Conservation (phyloP, 2,888 invertebrate species). For the Clistopyga incitator region DNA sequence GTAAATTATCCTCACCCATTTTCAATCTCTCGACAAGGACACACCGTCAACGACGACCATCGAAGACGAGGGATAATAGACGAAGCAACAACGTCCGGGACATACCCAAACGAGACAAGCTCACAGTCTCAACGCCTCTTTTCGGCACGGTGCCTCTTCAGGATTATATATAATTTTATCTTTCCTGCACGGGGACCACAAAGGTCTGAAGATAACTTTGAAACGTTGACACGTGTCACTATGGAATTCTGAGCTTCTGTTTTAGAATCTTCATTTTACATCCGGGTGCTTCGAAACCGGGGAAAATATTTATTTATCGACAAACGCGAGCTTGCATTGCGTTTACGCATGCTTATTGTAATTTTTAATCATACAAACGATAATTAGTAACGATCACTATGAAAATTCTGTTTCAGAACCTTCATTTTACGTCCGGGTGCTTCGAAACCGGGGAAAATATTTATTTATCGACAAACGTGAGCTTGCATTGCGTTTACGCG, state of each 20-base stretch:
- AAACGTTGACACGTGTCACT: not conserved
- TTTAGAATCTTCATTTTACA: not conserved
- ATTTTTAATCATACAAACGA: no score
- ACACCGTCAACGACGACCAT: constrained; percentile 25
- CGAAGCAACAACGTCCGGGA: constrained; percentile 13
- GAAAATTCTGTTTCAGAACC: no score
- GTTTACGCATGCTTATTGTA: no score
- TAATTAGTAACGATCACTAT: no score
- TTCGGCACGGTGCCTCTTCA: not conserved
- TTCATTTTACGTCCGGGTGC: not conserved
- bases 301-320: not conserved
- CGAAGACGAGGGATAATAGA: constrained; percentile 32
- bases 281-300: not conserved
- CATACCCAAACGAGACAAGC: not conserved
- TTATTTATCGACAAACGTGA: no score
- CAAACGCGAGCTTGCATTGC: no score
- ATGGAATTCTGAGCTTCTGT: not conserved
- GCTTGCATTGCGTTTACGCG: no score
- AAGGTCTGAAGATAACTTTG: not conserved
- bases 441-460: not conserved
- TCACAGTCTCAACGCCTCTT: not conserved
- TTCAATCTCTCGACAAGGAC: constrained; percentile 33
- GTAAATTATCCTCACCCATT: constrained; percentile 58
- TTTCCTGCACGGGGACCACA: not conserved
- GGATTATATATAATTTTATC: not conserved